A percentile compares a stretch with the other conserved stretches of the same genome.
These are phyloP conservation scores for Betta splendens DNA, from an alignment of 2,797 vertebrate species.

Conservation along the genomic window DNA sequence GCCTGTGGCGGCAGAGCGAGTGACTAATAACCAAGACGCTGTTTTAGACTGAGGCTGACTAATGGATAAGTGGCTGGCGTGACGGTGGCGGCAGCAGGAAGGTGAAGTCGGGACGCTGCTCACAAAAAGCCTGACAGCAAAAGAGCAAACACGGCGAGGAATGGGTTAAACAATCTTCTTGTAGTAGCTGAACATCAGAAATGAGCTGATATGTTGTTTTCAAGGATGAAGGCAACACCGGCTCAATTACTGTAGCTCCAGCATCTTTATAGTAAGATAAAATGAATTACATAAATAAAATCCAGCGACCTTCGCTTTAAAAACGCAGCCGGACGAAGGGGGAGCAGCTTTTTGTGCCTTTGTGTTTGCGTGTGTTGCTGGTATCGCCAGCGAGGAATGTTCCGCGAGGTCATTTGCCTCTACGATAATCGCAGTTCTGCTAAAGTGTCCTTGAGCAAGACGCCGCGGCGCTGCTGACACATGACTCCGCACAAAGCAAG, in stretches of 20 bases:
- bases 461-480: not conserved
- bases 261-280: no score
- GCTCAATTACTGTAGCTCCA: not conserved
- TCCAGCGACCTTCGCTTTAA: not conserved
- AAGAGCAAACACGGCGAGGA: not conserved
- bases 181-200: not conserved
- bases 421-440: not conserved
- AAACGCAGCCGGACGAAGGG: not conserved
- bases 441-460: not conserved
- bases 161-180: not conserved
- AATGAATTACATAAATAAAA: no score
- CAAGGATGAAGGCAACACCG: not conserved
- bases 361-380: no score
- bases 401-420: not conserved
- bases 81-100: conserved; percentile 12
- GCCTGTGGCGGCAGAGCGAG: conserved; percentile 14
- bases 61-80: conserved; percentile 34
- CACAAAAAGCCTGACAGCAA: no score
- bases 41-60: conserved; percentile 37
- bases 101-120: no score
- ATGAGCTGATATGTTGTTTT: not conserved
- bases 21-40: conserved; percentile 23
- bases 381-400: no score
- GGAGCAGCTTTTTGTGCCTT: no score
- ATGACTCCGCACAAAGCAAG: conserved; percentile 1